Evolutionary conservation across 2,113 vertebrate species (phyloP), one percentile per base, ranked within the genome.

Genomic region (Misgurnus mizolepis): DNA sequence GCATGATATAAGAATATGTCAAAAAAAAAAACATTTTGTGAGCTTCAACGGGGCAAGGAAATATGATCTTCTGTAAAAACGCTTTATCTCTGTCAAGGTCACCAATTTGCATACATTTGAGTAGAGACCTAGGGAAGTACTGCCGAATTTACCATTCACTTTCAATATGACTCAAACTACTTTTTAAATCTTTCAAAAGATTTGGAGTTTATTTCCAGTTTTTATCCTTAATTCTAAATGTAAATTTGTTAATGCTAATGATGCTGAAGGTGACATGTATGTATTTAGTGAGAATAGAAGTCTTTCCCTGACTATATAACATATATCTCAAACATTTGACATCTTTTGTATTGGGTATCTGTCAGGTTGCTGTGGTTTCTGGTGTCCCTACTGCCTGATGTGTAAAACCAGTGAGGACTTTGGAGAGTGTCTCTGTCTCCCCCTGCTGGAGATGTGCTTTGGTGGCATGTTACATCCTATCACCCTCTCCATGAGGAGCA

Each of bases 341-440:
- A 18, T 6, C 69, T 72, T 41, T 75, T 62, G 5, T 79, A 18
- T 5, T 65, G 14, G 82, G 53, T 58, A 8, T 65, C 0, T 68
- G 43, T 5, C 72, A 90, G 89, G 90, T 47, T 91, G 90, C 67
- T 85, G 82, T 62, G 90, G 87, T 1, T 81, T 87, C 1, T 91
- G 88, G 86, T 90, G 87, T 41, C 76, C 87, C 7, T 88, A 80
- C 0, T 88, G 86, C 40, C 80, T 90, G 71, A 84, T 85, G 77
- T 91, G 89, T 56, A 80, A 70, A n/a, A 87, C 88, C 17, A 79
- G 69, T 39, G 65, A 84, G 60, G 78, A 88, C 3, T 88, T 88
- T 58, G 88, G 88, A 43, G 90, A 91, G 71, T 88, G 89, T 15
- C 56, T 89, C 58, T 91, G 90, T 53, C 87, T 91, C 69, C 89